Evolutionary conservation across 2,113 vertebrate genomes (phyloP), one percentile per base, ranked within the genome.

Genomic region (Rhadina sibilatrix): DNA sequence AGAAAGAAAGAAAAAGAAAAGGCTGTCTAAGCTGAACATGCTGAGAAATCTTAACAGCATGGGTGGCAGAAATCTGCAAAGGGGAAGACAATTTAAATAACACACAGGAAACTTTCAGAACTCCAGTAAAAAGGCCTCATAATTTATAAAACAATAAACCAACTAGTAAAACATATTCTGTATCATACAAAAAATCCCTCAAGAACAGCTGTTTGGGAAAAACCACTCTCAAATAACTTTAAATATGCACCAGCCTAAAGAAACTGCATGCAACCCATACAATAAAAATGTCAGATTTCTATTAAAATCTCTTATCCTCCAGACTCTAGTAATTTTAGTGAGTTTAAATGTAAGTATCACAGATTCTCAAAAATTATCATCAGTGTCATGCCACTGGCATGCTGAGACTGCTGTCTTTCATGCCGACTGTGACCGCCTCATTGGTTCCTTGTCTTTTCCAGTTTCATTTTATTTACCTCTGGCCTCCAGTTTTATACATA

Each of bases 361-460:
- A 88, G 35, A 85, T 13, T 71, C 30, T 54, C 27, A 71, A 59
- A 64, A 63, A 52, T 20, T n/a, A 71, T 18, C 15, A 76, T n/a
- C 12, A 64, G 9, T 72, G 40, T 24, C 52, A 53, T 5, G 59
- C 4, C 40, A 56, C 20, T 28, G 44, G 47, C 33, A 75, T 63
- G 13, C 49, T 61, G 46, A 79, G 50, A 50, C n/a, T n/a, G 12
- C 8, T 23, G 30, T 40, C 79, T 74, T 61, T 80, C 30, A 31
- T 28, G 17, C 10, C 59, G 35, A 70, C 24, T 0, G 1, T 0
- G 4, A 78, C 2, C 1, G 8, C 38, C 42, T 92, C 75, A 63
- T 10, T 40, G 64, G 57, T 59, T 40, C 70, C 69, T 63, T 12
- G 3, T 25, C n/a, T 59, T 72, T 94, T 79, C 44, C 12, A 12